A percentile compares a stretch with the other conserved stretches of the same genome.
Evolutionary conservation across 2,113 vertebrate species (phyloP).

Genomic region (Thamnaconus septentrionalis): DNA sequence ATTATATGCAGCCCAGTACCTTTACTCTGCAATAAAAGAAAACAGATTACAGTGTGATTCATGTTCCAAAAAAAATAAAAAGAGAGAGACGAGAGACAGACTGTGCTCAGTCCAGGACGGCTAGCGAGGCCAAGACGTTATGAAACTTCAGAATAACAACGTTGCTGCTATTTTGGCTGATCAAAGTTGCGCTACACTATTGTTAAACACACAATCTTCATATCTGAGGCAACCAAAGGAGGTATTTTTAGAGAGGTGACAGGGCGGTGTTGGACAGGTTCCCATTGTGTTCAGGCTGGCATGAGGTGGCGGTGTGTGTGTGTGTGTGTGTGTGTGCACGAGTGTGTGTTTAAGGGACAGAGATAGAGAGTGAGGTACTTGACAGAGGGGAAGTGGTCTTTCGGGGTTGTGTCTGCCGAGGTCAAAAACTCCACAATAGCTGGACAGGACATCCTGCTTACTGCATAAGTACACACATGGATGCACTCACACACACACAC

Average conservation of each 20-base stretch:
- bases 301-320: slow-evolving; percentile 14
- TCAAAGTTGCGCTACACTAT: slow-evolving; percentile 54
- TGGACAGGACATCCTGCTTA: slow-evolving; percentile 77
- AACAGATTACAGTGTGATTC: too few species aligned
- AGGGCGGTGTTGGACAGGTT: slow-evolving; percentile 49
- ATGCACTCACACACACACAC: slow-evolving; percentile 1
- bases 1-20: too few species aligned
- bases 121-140: too few species aligned
- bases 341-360: slow-evolving; percentile 11
- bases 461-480: slow-evolving; percentile 26
- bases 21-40: too few species aligned
- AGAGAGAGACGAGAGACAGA: too few species aligned
- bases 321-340: slow-evolving; percentile 21
- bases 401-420: slow-evolving; percentile 62
- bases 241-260: slow-evolving; percentile 70
- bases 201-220: slow-evolving; percentile 53
- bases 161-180: slow-evolving; percentile 39
- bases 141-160: slow-evolving; percentile 22
- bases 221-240: slow-evolving; percentile 20
- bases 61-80: too few species aligned
- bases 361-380: slow-evolving; percentile 42
- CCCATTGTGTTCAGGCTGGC: slow-evolving; percentile 66
- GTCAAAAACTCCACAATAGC: slow-evolving; percentile 67
- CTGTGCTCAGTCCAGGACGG: too few species aligned
- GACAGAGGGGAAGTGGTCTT: slow-evolving; percentile 70